Base-by-base conservation (phyloP, 1,140 invertebrate species). In the Scaptomyza graminum region DNA sequence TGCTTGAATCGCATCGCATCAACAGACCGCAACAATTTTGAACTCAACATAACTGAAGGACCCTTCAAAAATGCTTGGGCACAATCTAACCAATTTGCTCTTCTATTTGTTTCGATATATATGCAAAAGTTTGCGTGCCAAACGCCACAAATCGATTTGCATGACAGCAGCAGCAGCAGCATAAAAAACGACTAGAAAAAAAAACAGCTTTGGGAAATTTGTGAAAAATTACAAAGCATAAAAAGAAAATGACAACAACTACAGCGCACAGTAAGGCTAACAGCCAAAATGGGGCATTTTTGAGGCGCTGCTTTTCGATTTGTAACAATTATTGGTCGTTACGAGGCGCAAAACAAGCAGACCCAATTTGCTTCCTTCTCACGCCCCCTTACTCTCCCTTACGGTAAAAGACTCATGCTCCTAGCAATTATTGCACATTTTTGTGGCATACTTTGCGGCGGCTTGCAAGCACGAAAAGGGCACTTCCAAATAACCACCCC, bases 121-220 rank as follows among this genome's bases (percentile, higher is more conserved):
- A 70, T 55, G 55, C 8, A 44, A 52, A 22, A 22, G 55, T 54
- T 57, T 61, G 78, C 78, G 78, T 81, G 78, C 73, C 56, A 22
- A 81, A 74, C 73, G 73, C 73, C 46, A 76, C 64, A 71, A 81
- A 74, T 74, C 78, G 78, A 81, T 81, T 81, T 81, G 56, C 64
- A 61, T 52, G 41, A 55, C 46, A 41, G 41, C 41, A 6, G 34
- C 37, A 46, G 44, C 15, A 22, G 18, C 18, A 22, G 18, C 1
- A 3, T 22, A 55, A 43, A 52, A 3, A 31, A 57, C 25, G 3
- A 16, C 9, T 25, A 18, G 16, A 60, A 65, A 65, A 65, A 13
- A 37, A 71, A 50, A 41, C 3, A 4, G 37, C 25, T 64, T 57
- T 56, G 37, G 46, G 18, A 60, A 79, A 75, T 34, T 34, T 76